Evolutionary conservation across 1,140 invertebrate genomes (phyloP).

Genomic region (Microvelia longipes): DNA sequence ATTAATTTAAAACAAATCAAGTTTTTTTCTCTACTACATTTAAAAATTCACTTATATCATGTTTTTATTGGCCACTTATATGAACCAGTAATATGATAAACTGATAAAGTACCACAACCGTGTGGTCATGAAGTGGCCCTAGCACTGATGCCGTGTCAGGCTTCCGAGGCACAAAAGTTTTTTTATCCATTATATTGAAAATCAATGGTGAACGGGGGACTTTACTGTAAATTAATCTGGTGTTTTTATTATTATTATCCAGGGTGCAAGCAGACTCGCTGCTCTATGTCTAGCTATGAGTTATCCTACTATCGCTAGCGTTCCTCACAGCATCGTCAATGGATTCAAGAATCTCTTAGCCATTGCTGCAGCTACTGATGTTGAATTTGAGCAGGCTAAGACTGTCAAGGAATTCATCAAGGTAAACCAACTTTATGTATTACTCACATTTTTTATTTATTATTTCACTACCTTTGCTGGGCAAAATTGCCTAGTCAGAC

Average conservation of each 20-base stretch:
- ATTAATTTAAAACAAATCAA: too few species aligned
- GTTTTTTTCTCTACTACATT: too few species aligned
- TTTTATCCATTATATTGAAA: too few species aligned
- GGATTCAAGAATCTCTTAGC: conserved; percentile 97
- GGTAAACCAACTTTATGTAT: conserved; percentile 32
- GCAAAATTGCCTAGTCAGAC: not conserved
- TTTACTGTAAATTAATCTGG: too few species aligned
- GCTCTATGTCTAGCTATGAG: conserved; percentile 84
- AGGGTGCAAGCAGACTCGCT: conserved; percentile 83
- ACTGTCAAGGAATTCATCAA: conserved; percentile 84
- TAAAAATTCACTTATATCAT: too few species aligned
- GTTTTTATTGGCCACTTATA: too few species aligned
- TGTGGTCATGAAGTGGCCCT: too few species aligned
- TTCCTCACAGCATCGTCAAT: conserved; percentile 90
- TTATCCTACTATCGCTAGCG: conserved; percentile 92
- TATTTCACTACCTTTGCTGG: not conserved
- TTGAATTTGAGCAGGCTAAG: conserved; percentile 84
- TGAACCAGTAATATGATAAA: too few species aligned
- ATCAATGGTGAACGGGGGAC: too few species aligned
- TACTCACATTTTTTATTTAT: not conserved
- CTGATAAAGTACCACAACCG: too few species aligned
- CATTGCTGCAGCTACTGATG: conserved; percentile 86
- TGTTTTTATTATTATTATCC: conserved; percentile 11
- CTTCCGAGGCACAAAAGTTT: too few species aligned
- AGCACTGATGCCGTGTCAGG: too few species aligned